A percentile compares a stretch with the other conserved stretches of the same genome.
Conservation (phyloP, 2,888 invertebrate species). For the Trissoscelio sp. region DNA sequence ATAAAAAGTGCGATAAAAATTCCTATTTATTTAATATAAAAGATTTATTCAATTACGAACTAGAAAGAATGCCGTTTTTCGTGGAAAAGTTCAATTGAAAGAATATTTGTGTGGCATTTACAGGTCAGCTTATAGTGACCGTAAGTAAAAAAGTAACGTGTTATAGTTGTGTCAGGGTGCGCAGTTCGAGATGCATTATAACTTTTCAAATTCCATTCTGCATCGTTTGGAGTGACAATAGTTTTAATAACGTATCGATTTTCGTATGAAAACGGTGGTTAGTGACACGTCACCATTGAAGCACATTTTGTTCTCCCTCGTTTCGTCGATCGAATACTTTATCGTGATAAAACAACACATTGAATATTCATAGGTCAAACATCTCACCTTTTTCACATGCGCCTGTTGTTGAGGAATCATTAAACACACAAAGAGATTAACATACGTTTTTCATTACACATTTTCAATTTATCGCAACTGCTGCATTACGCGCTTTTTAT, state of each 20-base stretch:
- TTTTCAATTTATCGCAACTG: slow-evolving; percentile 49
- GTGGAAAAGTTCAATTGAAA: slow-evolving; percentile 40
- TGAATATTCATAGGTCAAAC: slow-evolving; percentile 63
- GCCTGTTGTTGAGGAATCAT: slow-evolving; percentile 42
- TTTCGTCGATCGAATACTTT: slow-evolving; percentile 65
- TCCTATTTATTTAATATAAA: slow-evolving; percentile 26
- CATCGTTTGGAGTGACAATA: slow-evolving; percentile 60
- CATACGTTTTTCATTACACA: slow-evolving; percentile 45
- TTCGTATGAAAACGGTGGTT: slow-evolving; percentile 54
- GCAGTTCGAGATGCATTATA: slow-evolving; percentile 51
- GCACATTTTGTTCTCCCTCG: slow-evolving; percentile 51
- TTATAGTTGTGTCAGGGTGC: slow-evolving; percentile 44
- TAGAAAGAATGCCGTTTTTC: slow-evolving; percentile 20
- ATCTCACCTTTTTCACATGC: slow-evolving; percentile 54
- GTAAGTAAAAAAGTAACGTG: slow-evolving; percentile 68
- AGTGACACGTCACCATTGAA: slow-evolving; percentile 52
- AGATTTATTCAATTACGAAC: slow-evolving; percentile 17
- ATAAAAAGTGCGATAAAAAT: background rate
- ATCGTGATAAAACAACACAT: slow-evolving; percentile 62
- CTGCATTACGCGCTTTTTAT: slow-evolving; percentile 5
- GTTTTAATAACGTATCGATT: slow-evolving; percentile 70
- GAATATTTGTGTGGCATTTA: slow-evolving; percentile 46
- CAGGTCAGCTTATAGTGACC: slow-evolving; percentile 63
- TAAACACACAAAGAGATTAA: slow-evolving; percentile 46
- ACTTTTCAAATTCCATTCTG: slow-evolving; percentile 56